Evolutionary conservation across 2,888 invertebrate species (phyloP), one percentile per base, ranked within the genome.

Genomic region (Agriopis aurantiaria): DNA sequence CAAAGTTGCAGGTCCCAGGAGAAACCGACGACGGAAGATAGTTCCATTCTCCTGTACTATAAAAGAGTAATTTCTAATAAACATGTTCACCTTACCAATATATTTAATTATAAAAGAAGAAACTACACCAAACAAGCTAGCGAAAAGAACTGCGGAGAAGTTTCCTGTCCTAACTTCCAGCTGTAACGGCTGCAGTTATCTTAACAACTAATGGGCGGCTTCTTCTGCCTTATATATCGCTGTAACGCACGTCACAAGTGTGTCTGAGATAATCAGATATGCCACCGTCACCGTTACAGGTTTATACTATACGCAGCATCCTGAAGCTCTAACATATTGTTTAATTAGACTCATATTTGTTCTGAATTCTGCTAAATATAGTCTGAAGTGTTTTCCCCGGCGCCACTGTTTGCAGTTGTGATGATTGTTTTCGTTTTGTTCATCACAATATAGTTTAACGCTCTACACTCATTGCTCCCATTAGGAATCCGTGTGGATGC

Each of bases 221-320:
- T 61, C 67, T 52, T 51, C 56, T 59, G 43, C 62, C 51, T 75
- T 76, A 71, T 76, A 76, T 76, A 76, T 65, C 33, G 43, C 33
- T 45, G 10, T 58, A 14, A 5, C 8, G 1, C 1, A 75, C 73
- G 75, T 76, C 76, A 75, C 61, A 65, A 64, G 23, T 64, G 49
- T 58, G n/a, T 59, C 57, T 60, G 57, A 73, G 76, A 76, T 76
- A 73, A 70, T 69, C 45, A 57, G 61, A 53, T 61, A 60, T n/a
- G 11, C 63, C 65, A 61, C 11, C 71, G 76, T 75, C 76, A 76
- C 61, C 73, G 43, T 76, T 75, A 76, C 75, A 63, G 63, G 65
- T 71, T 63, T 49, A 43, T 55, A 61, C 58, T 56, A 57, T 59
- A 56, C 33, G 14, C 58, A 62, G 46, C 46, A 14, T 23, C 17